Evolutionary conservation across 2,888 invertebrate species (phyloP).

Genomic region (Philhelius pedissequus): DNA sequence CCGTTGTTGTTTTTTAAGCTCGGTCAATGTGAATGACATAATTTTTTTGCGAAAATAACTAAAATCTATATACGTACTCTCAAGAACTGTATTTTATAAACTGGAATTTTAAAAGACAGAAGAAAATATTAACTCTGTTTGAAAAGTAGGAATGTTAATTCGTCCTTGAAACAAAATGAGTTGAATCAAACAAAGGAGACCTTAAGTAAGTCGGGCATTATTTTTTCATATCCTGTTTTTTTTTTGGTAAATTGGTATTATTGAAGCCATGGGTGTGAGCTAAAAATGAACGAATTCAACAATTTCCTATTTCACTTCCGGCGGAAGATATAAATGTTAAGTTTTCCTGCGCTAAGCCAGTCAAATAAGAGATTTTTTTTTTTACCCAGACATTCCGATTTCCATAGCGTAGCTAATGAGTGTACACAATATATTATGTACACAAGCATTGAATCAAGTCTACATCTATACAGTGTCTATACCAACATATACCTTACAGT

Average conservation of each 20-base stretch:
- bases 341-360: conserved; percentile 14
- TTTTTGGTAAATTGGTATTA: neutral
- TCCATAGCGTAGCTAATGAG: conserved; percentile 2
- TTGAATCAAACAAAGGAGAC: no score
- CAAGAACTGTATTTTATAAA: no score
- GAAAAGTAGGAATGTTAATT: no score
- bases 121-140: no score
- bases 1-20: no score
- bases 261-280: neutral
- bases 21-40: no score
- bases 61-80: no score
- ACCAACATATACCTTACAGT: neutral
- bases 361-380: neutral
- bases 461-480: neutral
- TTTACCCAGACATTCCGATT: neutral
- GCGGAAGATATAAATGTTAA: conserved; percentile 16
- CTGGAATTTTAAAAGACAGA: no score
- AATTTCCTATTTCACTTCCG: conserved; percentile 9
- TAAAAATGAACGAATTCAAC: conserved; percentile 8
- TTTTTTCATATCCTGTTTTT: neutral
- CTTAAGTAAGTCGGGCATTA: neutral
- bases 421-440: neutral
- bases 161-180: no score
- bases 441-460: neutral
- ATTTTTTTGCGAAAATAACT: no score